Conservation (phyloP, 2,888 invertebrate species). For the Cenopis cana region DNA sequence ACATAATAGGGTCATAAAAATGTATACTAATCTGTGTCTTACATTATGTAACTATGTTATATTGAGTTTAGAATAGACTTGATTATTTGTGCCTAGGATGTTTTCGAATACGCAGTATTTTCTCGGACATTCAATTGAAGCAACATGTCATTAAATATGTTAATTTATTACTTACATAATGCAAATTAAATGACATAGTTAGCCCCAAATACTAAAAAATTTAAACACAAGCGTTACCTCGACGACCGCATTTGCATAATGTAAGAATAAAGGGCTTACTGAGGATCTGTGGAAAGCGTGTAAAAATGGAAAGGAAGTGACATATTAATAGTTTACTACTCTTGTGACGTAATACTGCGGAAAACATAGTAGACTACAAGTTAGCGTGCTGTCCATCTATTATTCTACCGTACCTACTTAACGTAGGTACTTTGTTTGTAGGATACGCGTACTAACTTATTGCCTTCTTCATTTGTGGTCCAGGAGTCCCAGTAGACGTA, state of each 20-base stretch:
- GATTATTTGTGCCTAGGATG: background rate
- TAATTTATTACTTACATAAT: constrained; percentile 17
- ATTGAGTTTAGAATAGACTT: background rate
- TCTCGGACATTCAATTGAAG: background rate
- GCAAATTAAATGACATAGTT: constrained; percentile 14
- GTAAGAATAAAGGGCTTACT: constrained; percentile 25
- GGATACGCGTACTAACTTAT: background rate
- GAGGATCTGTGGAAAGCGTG: constrained; percentile 36
- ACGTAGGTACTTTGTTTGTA: background rate
- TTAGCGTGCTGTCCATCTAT: background rate
- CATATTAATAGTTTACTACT: constrained; percentile 19
- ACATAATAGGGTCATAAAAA: background rate
- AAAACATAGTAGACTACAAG: constrained; percentile 5
- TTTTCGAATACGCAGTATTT: background rate
- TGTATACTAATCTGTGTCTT: background rate
- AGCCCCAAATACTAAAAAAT: background rate
- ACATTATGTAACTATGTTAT: background rate
- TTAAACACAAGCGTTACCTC: constrained; percentile 32
- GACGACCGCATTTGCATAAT: constrained; percentile 29
- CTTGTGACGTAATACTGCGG: constrained; percentile 13
- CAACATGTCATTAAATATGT: background rate
- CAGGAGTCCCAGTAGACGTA: background rate
- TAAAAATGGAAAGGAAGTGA: constrained; percentile 33
- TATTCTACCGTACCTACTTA: background rate
- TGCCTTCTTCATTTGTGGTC: constrained; percentile 7